Evolutionary conservation across 2,888 invertebrate species (phyloP), one percentile per base, ranked within the genome.

Genomic region (Aphidius colemani): DNA sequence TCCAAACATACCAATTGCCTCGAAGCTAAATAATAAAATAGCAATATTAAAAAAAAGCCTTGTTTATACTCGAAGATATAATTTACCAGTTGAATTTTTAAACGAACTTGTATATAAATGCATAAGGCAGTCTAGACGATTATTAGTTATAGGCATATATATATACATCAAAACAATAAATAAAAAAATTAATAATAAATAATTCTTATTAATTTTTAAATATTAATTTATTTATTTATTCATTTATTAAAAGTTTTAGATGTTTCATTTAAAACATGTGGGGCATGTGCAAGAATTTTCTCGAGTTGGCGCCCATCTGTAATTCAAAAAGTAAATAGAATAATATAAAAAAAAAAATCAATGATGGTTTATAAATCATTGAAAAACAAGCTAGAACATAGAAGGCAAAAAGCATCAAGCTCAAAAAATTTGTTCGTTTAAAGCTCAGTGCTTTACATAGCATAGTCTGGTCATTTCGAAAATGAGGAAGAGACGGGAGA

Each of bases 391-490:
- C 9, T n/a, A 53, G 30, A 13, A 39, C 39, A 39, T 10, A 30
- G 10, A 30, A 18, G 56, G 11, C 44, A 59, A 56, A 56, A 53
- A 56, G 60, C 43, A 41, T 44, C 48, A 18, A 53, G 51, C 53
- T 44, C 45, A 45, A 30, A 30, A 30, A 30, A 30, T 30, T 1
- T 30, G 3, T 30, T 5, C 30, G 30, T 30, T 30, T 30, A 30
- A 30, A 51, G 72, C 41, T 51, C 63, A 61, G 66, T 60, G 69
- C 75, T 77, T 77, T 75, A 72, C 75, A 74, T 74, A 75, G 76
- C 76, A 71, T 72, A 72, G 74, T 78, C 78, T 78, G 75, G 78
- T 75, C 78, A 78, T 76, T 78, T 72, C 71, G 77, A 72, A 78
- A 78, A 78, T 78, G 78, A 55, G 13, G 13, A 2, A 18, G 13